A percentile compares a stretch with the other conserved stretches of the same genome.
Evolutionary conservation across 2,888 invertebrate genomes (phyloP).

Genomic region (Drosophila kanekoi): DNA sequence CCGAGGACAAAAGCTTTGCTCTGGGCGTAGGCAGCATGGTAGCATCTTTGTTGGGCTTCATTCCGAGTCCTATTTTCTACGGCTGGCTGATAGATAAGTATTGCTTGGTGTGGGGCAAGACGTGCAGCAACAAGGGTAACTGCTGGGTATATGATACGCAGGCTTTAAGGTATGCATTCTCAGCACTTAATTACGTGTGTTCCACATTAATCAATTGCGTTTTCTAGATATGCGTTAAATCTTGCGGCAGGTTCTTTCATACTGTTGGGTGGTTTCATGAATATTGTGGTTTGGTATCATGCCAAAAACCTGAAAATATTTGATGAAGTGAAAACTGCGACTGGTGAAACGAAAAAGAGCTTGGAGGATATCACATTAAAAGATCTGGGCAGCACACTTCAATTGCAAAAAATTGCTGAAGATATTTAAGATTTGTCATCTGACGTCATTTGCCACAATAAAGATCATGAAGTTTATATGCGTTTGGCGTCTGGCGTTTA

Average conservation of each 20-base stretch:
- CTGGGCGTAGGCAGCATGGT: conserved; percentile 89
- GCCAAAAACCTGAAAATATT: conserved; percentile 89
- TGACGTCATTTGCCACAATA: conserved; percentile 15
- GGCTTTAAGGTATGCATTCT: conserved; percentile 84
- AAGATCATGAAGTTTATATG: conserved; percentile 3
- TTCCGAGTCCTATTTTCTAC: conserved; percentile 90
- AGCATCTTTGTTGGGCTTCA: conserved; percentile 88
- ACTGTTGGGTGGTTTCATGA: conserved; percentile 87
- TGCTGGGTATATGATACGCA: conserved; percentile 91
- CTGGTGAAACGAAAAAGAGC: conserved; percentile 13
- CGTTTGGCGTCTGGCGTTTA: not conserved
- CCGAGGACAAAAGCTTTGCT: conserved; percentile 89
- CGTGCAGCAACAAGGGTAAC: conserved; percentile 89
- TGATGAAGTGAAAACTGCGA: conserved; percentile 86
- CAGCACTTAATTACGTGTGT: not conserved
- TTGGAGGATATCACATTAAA: conserved; percentile 24
- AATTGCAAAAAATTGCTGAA: conserved; percentile 22
- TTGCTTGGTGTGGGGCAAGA: conserved; percentile 90
- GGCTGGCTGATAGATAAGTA: conserved; percentile 88
- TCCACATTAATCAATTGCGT: not conserved
- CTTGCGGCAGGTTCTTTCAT: conserved; percentile 88
- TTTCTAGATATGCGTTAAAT: conserved; percentile 86
- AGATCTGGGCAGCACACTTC: conserved; percentile 33
- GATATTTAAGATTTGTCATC: conserved; percentile 1
- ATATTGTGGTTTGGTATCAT: conserved; percentile 88